These are phyloP conservation scores for Lepilemur septentrionalis DNA, from an alignment of 2,797 vertebrate genomes.

Conservation along the genomic window DNA sequence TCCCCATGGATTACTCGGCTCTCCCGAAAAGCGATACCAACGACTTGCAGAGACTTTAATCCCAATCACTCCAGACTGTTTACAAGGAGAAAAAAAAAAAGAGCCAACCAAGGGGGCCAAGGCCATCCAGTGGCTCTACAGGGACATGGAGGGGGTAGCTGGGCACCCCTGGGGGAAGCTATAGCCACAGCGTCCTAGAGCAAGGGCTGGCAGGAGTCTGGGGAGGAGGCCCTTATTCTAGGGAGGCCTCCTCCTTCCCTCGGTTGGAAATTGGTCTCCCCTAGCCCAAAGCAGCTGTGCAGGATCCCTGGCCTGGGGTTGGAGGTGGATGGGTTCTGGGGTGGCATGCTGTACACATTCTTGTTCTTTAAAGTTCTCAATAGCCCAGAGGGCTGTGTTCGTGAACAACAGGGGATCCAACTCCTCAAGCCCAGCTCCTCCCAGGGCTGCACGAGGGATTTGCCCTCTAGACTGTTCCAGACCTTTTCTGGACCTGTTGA, in stretches of 20 bases:
- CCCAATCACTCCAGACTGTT: conserved; percentile 75
- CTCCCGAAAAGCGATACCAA: conserved; percentile 75
- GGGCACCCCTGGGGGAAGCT: neutral
- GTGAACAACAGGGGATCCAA: neutral
- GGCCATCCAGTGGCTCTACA: neutral
- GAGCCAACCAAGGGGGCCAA: neutral
- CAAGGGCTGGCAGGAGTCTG: neutral
- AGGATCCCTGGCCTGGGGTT: neutral
- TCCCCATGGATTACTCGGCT: conserved; percentile 76
- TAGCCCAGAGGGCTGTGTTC: neutral
- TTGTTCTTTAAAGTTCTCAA: neutral
- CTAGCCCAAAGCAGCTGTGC: neutral
- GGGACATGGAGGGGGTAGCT: accelerated
- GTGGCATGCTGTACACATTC: neutral
- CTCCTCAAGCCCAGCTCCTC: neutral
- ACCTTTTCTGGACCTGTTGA: neutral
- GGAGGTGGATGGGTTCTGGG: neutral
- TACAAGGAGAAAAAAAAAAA: conserved; percentile 45
- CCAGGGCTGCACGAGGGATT: neutral
- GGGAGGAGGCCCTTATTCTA: neutral
- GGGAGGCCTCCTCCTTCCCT: neutral
- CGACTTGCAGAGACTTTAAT: conserved; percentile 76
- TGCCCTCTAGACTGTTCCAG: neutral
- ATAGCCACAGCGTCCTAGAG: neutral
- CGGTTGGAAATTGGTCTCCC: neutral